These are phyloP conservation scores for Fregetta grallaria DNA, from an alignment of 2,113 vertebrate species.

Conservation along the genomic window DNA sequence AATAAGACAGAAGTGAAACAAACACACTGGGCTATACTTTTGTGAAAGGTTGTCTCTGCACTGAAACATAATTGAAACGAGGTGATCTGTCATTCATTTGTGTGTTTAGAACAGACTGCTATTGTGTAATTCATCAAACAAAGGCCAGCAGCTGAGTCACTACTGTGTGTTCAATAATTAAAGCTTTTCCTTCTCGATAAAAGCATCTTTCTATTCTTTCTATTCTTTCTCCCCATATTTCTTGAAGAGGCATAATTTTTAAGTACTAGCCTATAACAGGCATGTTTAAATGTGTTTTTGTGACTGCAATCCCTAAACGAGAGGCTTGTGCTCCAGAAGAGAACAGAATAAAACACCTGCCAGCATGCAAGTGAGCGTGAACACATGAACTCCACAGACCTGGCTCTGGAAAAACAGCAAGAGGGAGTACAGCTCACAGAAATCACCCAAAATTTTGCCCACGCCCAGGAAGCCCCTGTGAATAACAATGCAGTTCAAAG, in stretches of 20 bases:
- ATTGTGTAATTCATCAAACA: neutral
- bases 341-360: neutral
- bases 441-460: neutral
- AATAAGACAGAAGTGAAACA: neutral
- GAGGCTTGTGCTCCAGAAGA: neutral
- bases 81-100: neutral
- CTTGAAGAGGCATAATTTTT: neutral
- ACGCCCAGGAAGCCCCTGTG: neutral
- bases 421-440: neutral
- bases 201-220: neutral
- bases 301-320: neutral
- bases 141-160: neutral
- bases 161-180: neutral
- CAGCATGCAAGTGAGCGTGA: neutral
- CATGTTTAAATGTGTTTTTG: neutral
- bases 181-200: neutral
- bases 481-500: neutral
- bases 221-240: neutral
- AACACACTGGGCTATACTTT: neutral
- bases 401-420: neutral
- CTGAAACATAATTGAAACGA: neutral
- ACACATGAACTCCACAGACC: neutral
- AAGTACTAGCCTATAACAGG: neutral
- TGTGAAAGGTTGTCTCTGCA: neutral
- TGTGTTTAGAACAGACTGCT: neutral